A percentile compares a stretch with the other conserved stretches of the same genome.
These are phyloP conservation scores for Brenthis ino DNA, from an alignment of 2,888 invertebrate species.

Conservation along the genomic window DNA sequence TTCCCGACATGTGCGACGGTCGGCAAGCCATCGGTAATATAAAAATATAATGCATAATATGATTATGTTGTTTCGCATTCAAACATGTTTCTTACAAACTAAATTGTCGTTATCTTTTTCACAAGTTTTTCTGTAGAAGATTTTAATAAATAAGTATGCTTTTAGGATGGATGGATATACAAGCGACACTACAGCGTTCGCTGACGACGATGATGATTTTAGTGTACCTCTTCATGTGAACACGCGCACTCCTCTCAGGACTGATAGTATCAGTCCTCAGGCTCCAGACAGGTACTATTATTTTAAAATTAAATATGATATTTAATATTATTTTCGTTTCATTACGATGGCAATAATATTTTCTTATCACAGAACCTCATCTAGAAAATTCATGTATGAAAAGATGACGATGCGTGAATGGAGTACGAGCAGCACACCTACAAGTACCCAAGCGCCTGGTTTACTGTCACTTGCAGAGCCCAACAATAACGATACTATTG, in stretches of 20 bases:
- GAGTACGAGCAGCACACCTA: slow-evolving; percentile 68
- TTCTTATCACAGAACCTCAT: slow-evolving; percentile 67
- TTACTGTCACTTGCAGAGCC: slow-evolving; percentile 75
- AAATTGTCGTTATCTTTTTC: too few relatives aligned
- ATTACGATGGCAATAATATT: background rate
- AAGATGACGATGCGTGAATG: slow-evolving; percentile 80
- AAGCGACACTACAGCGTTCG: slow-evolving; percentile 90
- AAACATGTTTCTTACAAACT: too few relatives aligned
- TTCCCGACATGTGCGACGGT: slow-evolving; percentile 74
- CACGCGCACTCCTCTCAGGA: slow-evolving; percentile 74
- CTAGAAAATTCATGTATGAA: slow-evolving; percentile 79
- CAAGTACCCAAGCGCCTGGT: slow-evolving; percentile 67
- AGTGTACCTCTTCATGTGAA: slow-evolving; percentile 87
- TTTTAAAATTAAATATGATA: background rate
- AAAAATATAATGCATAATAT: background rate
- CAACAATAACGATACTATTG: slow-evolving; percentile 59
- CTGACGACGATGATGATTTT: slow-evolving; percentile 88
- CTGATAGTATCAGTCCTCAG: slow-evolving; percentile 72
- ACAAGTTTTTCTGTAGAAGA: too few relatives aligned
- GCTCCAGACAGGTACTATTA: slow-evolving; percentile 72
- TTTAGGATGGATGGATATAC: slow-evolving; percentile 88
- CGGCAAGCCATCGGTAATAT: slow-evolving; percentile 76
- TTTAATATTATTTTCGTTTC: background rate
- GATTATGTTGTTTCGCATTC: too few relatives aligned
- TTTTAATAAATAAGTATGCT: slow-evolving; percentile 26